A percentile compares a stretch with the other conserved stretches of the same genome.
phyloP scores from a whole-genome alignment of 2,113 vertebrate species.

The Toxotes chatareus region DNA sequence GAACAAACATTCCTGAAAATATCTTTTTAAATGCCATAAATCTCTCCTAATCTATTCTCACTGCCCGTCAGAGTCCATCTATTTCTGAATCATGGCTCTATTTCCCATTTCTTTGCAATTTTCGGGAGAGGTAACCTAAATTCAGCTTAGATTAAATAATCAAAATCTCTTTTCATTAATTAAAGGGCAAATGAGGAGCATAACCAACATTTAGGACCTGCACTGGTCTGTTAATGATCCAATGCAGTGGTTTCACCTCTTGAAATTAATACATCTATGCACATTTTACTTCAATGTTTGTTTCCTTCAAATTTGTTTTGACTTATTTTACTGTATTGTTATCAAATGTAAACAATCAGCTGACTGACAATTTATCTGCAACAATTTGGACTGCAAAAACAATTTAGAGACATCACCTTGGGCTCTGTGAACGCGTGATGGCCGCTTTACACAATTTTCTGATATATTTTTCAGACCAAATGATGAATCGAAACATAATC shows the following conservation, averaged over 20 bases:
- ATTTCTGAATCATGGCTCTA: not conserved
- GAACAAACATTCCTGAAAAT: slow-evolving; percentile 12
- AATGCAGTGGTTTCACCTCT: not conserved
- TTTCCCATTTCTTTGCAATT: not conserved
- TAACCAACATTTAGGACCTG: not conserved
- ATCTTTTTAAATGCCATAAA: not conserved
- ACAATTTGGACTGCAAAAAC: not conserved
- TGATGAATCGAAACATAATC: not conserved
- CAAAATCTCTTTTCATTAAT: not conserved
- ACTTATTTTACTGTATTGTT: not conserved
- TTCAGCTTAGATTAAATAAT: not conserved
- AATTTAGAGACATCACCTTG: not conserved
- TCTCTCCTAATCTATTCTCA: not conserved
- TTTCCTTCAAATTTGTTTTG: not conserved
- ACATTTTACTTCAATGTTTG: not conserved
- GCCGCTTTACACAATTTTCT: not conserved
- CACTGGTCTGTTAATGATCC: not conserved
- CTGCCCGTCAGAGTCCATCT: not conserved
- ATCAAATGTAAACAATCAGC: not conserved
- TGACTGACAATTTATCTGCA: not conserved
- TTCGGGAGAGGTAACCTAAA: not conserved
- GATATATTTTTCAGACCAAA: not conserved
- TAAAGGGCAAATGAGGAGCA: not conserved
- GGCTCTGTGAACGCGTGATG: not conserved
- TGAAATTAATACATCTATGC: not conserved